A percentile compares a stretch with the other conserved stretches of the same genome.
Evolutionary conservation across 2,113 vertebrate genomes (phyloP).

Genomic region (Microtus montanus): DNA sequence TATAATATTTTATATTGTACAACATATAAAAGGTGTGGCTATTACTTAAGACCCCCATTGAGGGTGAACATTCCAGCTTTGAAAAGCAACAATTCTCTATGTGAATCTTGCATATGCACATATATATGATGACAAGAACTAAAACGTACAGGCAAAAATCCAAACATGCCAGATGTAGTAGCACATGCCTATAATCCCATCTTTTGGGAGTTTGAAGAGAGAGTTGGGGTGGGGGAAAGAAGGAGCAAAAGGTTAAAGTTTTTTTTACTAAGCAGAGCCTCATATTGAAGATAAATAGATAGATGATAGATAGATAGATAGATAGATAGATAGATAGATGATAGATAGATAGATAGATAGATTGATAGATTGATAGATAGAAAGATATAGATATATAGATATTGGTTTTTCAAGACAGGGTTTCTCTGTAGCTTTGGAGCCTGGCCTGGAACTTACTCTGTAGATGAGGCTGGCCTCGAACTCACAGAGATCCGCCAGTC

Average conservation of each 20-base stretch:
- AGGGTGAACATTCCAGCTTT: not conserved
- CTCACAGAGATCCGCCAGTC: too few species aligned
- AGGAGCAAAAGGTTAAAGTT: not conserved
- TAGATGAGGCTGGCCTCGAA: too few species aligned
- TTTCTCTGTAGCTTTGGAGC: too few species aligned
- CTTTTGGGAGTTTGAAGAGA: not conserved
- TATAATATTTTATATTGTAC: not conserved
- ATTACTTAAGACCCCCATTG: not conserved
- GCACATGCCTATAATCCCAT: too few species aligned
- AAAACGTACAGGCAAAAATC: not conserved
- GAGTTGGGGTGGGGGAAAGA: too few species aligned
- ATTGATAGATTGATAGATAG: too few species aligned
- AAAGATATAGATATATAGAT: too few species aligned
- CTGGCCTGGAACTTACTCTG: too few species aligned
- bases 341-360: too few species aligned
- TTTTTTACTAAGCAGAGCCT: not conserved
- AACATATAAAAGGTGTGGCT: not conserved
- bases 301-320: too few species aligned
- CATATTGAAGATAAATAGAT: not conserved
- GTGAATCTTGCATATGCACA: not conserved
- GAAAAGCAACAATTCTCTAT: not conserved
- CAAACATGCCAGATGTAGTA: not conserved
- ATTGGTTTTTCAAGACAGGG: too few species aligned
- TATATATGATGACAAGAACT: not conserved
- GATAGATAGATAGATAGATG: too few species aligned